Evolutionary conservation across 1,140 invertebrate species (phyloP), one percentile per base, ranked within the genome.

Genomic region (Brachionus paranguensis): DNA sequence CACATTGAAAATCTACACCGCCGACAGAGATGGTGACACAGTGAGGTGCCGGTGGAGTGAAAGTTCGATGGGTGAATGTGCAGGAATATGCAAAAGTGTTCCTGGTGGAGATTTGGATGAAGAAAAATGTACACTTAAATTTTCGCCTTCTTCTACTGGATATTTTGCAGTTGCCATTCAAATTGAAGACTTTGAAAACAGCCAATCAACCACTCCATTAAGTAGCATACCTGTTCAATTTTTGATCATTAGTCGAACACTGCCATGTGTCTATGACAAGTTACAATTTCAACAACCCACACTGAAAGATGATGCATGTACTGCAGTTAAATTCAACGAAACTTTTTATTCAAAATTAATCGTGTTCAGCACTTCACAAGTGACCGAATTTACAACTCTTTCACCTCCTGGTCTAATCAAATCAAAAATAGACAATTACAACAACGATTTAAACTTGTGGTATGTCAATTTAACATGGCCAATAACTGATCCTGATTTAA

Each of bases 101-200:
- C 72, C 72, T 4, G 72, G 72, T 24, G 24, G 24, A 11, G 8
- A 47, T 24, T 12, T 76, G 10, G 43, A 76, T 14, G 27, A 50
- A 12, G 41, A 76, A 24, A 24, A 24, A 24, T 76, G 72, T 29
- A 24, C 17, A 14, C 17, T 76, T 5, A 76, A n/a, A 47, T 76
- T 76, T 29, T 47, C 41, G 17, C 72, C 72, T 12, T 0, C n/a
- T 27, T 47, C 27, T 2, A 27, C 17, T n/a, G 72, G 43, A 27
- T 76, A 47, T 50, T 76, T 12, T 76, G 72, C 72, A 76, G 72
- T 45, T 47, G 72, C 72, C 10, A 24, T 76, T n/a, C 41, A 47
- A 47, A 50, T 76, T 4, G 72, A 76, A 76, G 72, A 76, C 27
- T 76, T 47, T 76, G 14, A 14, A 2, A 37, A 29, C 41, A 47